Evolutionary conservation across 2,888 invertebrate genomes (phyloP), one percentile per base, ranked within the genome.

Genomic region (Amaurobius ferox): DNA sequence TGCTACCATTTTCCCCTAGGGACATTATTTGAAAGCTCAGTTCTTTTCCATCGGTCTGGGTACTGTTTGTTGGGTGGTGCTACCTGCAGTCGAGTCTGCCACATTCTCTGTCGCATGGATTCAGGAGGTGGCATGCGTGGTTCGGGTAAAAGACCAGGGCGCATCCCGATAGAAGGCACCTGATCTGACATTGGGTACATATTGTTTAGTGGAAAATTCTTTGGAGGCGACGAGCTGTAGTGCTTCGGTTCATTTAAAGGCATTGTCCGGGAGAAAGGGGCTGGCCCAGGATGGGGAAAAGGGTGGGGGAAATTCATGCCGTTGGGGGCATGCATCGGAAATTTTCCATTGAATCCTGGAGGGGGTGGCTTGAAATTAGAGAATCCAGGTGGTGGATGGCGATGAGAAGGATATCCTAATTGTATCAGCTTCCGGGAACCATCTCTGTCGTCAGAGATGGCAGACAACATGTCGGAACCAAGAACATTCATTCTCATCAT

Each of bases 291-390:
- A 30, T 35, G 30, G 5, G 64, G 44, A 13, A 26, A 26, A 16
- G 23, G 55, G 40, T 55, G 6, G n/a, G 30, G 30, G 32, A 32
- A 61, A 0, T 61, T 19, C 7, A 23, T n/a, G 35, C 11, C 19
- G 35, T 66, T 66, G n/a, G 1, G n/a, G 11, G 30, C 32, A 9
- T 19, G 39, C 1, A 62, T 2, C 28, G 32, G 62, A n/a, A n/a
- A n/a, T n/a, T n/a, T n/a, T n/a, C n/a, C n/a, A n/a, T n/a, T n/a
- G 29, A 73, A 80, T 28, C 73, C 80, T 5, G 80, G 80, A 32
- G 79, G 79, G 11, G 71, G 71, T 7, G 40, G 44, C 5, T 28
- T 64, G n/a, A 64, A 64, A 35, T 9, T 35, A 19, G 26, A 23
- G 26, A 72, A 79, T 7, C 72, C 79, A 9, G 79, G 79, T 9